Percentiles rank a stretch among this genome's conserved stretches.
These are phyloP conservation scores for Phataginus tetradactyla DNA, from an alignment of 2,797 vertebrate species.

Conservation along the genomic window DNA sequence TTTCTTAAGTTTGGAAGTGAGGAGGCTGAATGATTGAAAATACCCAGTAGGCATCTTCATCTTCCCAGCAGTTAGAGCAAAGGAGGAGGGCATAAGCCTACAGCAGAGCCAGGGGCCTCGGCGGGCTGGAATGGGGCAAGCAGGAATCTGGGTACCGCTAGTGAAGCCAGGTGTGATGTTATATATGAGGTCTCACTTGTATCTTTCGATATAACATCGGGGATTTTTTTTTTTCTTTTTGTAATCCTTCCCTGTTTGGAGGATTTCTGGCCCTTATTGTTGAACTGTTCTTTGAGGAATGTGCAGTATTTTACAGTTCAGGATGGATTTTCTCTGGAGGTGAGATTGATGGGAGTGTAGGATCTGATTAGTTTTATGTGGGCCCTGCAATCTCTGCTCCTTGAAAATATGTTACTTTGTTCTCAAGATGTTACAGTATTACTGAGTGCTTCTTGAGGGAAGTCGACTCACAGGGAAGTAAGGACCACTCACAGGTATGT, in stretches of 20 bases:
- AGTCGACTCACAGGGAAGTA: not conserved
- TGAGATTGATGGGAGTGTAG: not conserved
- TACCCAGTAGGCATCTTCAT: not conserved
- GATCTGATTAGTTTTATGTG: not conserved
- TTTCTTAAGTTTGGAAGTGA: conserved; percentile 34
- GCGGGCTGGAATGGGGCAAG: not conserved
- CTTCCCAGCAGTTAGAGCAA: not conserved
- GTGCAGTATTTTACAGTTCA: not conserved
- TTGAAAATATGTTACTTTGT: not conserved
- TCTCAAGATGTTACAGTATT: not conserved
- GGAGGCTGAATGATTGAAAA: conserved; percentile 43
- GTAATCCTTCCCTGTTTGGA: not conserved
- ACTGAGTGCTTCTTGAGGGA: not conserved
- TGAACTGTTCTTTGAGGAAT: not conserved
- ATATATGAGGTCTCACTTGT: not conserved
- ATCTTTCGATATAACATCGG: not conserved
- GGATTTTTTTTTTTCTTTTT: not conserved
- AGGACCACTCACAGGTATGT: not conserved
- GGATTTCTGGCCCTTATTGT: not conserved
- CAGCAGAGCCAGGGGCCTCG: too few species aligned
- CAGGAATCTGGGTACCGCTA: too few species aligned
- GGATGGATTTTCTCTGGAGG: conserved; percentile 15
- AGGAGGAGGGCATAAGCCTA: not conserved
- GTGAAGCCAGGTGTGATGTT: not conserved
- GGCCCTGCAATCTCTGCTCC: not conserved